Base-by-base conservation (phyloP, 2,888 invertebrate species). In the Micropterix aruncella region DNA sequence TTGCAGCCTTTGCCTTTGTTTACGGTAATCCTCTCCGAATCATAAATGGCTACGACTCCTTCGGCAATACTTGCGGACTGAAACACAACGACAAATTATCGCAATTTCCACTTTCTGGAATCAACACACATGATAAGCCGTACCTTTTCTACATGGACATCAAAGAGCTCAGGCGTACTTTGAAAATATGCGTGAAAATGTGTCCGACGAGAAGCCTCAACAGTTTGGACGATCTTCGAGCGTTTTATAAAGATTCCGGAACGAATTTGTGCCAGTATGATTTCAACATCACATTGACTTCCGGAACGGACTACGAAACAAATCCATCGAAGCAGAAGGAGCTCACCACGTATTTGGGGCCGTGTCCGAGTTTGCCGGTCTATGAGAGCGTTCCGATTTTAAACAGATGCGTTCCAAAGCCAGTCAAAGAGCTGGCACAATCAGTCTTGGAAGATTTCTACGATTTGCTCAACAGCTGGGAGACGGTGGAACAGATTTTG, bases 31-130 rank as follows among this genome's bases (percentile, higher is more conserved):
- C 92, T 1, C 63, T 82, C 55, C 74, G 91, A 50, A 75, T 93
- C 38, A 81, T 91, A 48, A 89, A 91, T 71, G 93, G 93, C 15
- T 91, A 87, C 62, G 93, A 94, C 61, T 91, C 90, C 45, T 94
- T 90, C 69, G 93, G 93, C 5, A 94, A 95, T 60, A 91, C 91
- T 19, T 96, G 95, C 62, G 94, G 94, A 14, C 80, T 85, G 17
- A 79, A 79, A 54, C 70, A 67, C 51, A 94, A 93, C 62, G 80
- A 80, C 52, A 79, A 77, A 51, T 77, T 87, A 48, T 78, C 79
- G 5, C 77, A 80, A 51, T 74, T 83, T 56, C 78, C 83, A 2
- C 61, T 85, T 41, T 86, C 92, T 16, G 94, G 93, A 9, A 73
- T 81, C 54, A 84, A 86, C 58, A 89, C 88, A 37, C 71, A 76